These are phyloP conservation scores for Liasis olivaceus DNA, from an alignment of 2,797 vertebrate genomes.

Conservation along the genomic window DNA sequence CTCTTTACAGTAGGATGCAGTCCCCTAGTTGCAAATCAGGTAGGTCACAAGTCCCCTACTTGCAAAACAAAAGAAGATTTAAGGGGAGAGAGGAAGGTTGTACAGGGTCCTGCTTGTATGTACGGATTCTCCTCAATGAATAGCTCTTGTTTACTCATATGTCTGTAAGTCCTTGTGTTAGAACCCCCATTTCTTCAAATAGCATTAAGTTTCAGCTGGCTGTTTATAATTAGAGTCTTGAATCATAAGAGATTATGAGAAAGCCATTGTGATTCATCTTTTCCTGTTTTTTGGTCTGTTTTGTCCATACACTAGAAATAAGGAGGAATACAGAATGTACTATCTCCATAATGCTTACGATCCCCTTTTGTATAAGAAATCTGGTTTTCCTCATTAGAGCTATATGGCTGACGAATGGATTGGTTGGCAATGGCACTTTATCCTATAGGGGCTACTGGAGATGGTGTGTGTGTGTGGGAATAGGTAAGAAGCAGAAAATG, in stretches of 20 bases:
- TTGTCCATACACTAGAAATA: too few species aligned
- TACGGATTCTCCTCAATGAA: not conserved
- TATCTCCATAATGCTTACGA: too few species aligned
- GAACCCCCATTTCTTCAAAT: not conserved
- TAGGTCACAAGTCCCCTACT: too few species aligned
- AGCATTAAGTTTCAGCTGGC: not conserved
- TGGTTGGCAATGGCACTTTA: too few species aligned
- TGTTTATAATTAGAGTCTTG: not conserved
- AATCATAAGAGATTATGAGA: not conserved
- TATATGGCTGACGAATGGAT: too few species aligned
- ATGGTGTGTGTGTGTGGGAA: too few species aligned
- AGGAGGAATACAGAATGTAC: too few species aligned
- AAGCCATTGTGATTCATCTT: not conserved
- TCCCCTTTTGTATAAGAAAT: too few species aligned
- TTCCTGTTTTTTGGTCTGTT: not conserved
- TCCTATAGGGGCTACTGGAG: too few species aligned
- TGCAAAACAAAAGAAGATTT: not conserved
- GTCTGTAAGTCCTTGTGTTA: not conserved
- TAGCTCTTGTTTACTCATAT: not conserved
- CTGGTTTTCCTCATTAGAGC: too few species aligned
- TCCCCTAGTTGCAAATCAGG: not conserved
- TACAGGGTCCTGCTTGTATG: not conserved
- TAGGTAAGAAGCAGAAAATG: too few species aligned
- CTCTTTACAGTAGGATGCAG: too few species aligned
- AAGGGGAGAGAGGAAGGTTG: not conserved